Conservation (phyloP, 2,888 invertebrate species). For the Dryadula phaetusa region DNA sequence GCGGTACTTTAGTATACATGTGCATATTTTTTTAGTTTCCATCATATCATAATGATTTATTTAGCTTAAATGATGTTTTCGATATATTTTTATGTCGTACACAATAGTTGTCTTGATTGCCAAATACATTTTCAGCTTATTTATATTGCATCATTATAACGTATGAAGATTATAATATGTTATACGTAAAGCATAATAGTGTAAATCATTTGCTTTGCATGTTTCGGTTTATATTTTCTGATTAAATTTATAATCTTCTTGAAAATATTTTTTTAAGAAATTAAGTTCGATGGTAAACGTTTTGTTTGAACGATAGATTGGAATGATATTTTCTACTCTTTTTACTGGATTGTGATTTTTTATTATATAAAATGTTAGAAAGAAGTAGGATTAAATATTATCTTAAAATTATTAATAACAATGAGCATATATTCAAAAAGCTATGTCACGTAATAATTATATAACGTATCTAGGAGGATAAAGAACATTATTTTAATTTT, state of each 20-base stretch:
- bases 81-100: neutral
- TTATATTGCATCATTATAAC: constrained; percentile 6
- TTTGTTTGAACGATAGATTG: too few species aligned
- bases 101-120: neutral
- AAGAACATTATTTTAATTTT: neutral
- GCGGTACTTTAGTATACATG: constrained; percentile 42
- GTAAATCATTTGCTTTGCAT: neutral
- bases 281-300: too few species aligned
- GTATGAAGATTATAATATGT: neutral
- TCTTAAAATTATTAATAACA: too few species aligned
- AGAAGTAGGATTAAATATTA: too few species aligned
- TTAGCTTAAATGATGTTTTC: neutral
- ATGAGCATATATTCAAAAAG: neutral
- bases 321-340: too few species aligned
- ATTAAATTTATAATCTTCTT: neutral
- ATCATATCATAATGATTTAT: neutral
- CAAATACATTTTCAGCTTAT: constrained; percentile 3
- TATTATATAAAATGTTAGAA: too few species aligned
- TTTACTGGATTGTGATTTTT: too few species aligned
- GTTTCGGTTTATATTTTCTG: neutral
- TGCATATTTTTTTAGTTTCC: neutral
- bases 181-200: neutral
- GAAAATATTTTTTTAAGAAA: neutral
- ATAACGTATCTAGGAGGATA: neutral
- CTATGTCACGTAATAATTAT: neutral